Conservation (phyloP, 2,797 vertebrate species). For the Geotrypetes seraphini region DNA sequence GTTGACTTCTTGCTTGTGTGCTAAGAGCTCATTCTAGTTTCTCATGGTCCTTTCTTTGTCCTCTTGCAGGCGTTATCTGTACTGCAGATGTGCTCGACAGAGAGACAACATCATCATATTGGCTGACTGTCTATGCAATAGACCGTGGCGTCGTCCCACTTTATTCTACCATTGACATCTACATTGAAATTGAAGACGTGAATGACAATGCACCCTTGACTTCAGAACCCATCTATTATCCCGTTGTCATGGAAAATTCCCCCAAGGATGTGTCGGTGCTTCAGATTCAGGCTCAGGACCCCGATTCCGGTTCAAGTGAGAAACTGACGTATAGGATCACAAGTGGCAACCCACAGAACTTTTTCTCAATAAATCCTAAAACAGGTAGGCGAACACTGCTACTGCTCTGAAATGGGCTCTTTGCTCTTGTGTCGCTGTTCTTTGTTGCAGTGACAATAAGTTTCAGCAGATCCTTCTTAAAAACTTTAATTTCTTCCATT, state of each 20-base stretch:
- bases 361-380: constrained; percentile 81
- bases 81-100: constrained; percentile 85
- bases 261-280: constrained; percentile 83
- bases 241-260: constrained; percentile 76
- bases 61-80: constrained; percentile 73
- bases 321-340: constrained; percentile 78
- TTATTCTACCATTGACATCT: constrained; percentile 79
- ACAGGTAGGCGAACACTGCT: constrained; percentile 62
- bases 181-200: constrained; percentile 85
- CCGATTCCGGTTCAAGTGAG: constrained; percentile 65
- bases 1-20: too few relatives aligned
- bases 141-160: constrained; percentile 86
- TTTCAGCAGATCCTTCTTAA: too few relatives aligned
- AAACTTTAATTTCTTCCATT: too few relatives aligned
- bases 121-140: constrained; percentile 87
- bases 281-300: constrained; percentile 88
- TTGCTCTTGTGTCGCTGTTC: too few relatives aligned
- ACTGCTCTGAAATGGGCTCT: too few relatives aligned
- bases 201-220: constrained; percentile 91
- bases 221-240: constrained; percentile 82
- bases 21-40: too few relatives aligned
- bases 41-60: too few relatives aligned
- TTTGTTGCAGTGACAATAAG: too few relatives aligned
- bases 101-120: constrained; percentile 88
- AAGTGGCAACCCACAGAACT: constrained; percentile 93